Evolutionary conservation across 2,888 invertebrate genomes (phyloP), one percentile per base, ranked within the genome.

Genomic region (Pristionchus exspectatus): DNA sequence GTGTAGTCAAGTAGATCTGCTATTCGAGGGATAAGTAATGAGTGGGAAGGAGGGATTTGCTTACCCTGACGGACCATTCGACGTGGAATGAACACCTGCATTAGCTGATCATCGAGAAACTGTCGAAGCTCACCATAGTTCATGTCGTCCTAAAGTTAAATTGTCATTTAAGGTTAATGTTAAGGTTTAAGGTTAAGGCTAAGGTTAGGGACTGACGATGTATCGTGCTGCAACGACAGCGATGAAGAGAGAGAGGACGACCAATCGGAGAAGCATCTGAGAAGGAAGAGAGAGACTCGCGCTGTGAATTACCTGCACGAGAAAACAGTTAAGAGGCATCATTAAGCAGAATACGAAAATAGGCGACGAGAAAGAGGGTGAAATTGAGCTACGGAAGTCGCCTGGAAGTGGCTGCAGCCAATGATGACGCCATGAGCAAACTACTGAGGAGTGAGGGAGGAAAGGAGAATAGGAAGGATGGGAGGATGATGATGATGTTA

Each of bases 1-100:
- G 91, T 91, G 83, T 92, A 92, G 85, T 91, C 92, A 81, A 89
- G 90, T 21, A 90, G 30, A 59, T 85, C 84, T 85, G 84, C 56
- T 54, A 38, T 54, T n/a, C 5, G 21, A 54, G 24, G 30, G 30
- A 83, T 54, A 10, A n/a, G 83, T 16, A 83, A 50, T 33, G 63
- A 38, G 27, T 24, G 59, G 16, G 59, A 59, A 54, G 18, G n/a
- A 33, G 56, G 33, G 63, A 50, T 63, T 85, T 27, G 7, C 59
- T 85, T 86, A 89, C 89, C 89, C 33, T 83, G 81, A 2, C 89
- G 50, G 66, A 66, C 50, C 38, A 83, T 50, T 38, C 89, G 21
- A 18, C 89, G 81, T 14, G 89, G 89, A 21, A 89, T 50, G 83
- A 89, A 83, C n/a, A 83, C 83, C 81, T 89, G 89, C 59, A 89